Evolutionary conservation across 2,888 invertebrate species (phyloP).

Genomic region (Spatulosminthurus flaviceps): DNA sequence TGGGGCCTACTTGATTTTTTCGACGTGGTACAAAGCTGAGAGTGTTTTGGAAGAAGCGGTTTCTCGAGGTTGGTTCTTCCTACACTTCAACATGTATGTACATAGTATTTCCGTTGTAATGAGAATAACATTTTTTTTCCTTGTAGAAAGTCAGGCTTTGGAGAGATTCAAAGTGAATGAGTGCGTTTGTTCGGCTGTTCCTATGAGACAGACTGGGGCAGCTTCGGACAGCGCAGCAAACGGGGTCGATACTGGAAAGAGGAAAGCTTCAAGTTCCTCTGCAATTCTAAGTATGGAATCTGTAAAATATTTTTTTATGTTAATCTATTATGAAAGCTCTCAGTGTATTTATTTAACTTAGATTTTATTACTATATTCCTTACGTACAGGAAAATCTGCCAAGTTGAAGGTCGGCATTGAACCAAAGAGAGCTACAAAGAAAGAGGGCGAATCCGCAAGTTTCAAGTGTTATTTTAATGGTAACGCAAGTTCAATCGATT

Average conservation of each 20-base stretch:
- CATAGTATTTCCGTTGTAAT: no score
- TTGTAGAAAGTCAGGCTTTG: background rate
- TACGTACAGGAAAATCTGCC: background rate
- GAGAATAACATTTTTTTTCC: background rate
- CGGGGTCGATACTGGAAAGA: background rate
- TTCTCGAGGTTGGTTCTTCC: constrained; percentile 24
- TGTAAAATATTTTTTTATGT: no score
- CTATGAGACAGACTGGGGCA: background rate
- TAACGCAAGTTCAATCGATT: background rate
- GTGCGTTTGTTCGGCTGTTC: background rate
- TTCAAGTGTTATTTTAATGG: constrained; percentile 29
- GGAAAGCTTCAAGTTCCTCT: background rate
- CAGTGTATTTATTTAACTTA: no score
- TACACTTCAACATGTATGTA: no score
- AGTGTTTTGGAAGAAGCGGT: constrained; percentile 26
- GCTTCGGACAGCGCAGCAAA: background rate
- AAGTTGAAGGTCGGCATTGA: background rate
- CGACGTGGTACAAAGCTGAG: constrained; percentile 37
- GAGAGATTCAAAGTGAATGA: constrained; percentile 20
- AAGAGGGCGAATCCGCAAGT: constrained; percentile 4
- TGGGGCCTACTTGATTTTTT: constrained; percentile 39
- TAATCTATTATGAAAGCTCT: no score
- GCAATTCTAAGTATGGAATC: background rate
- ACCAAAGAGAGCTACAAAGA: background rate
- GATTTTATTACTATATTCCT: no score